Percentiles rank a stretch among this genome's conserved stretches.
phyloP scores from a whole-genome alignment of 2,888 invertebrate species.

The Microctonus hyperodae region DNA sequence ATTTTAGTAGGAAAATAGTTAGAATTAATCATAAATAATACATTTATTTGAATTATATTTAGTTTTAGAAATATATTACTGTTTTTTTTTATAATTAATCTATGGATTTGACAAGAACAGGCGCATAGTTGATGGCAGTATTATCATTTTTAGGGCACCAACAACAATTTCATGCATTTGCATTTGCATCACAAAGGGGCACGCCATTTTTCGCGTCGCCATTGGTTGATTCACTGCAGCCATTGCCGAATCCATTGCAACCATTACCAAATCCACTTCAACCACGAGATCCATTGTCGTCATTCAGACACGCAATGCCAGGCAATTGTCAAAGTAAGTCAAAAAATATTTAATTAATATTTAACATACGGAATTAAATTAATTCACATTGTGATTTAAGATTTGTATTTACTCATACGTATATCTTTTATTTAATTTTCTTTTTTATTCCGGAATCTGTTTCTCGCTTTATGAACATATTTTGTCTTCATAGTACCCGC shows the following conservation, averaged over 20 bases:
- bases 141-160: slow-evolving; percentile 94
- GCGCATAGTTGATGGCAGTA: slow-evolving; percentile 71
- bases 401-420: not conserved
- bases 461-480: too few relatives aligned
- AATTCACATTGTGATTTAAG: not conserved
- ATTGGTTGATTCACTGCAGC: slow-evolving; percentile 59
- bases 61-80: too few relatives aligned
- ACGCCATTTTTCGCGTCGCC: slow-evolving; percentile 60
- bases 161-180: slow-evolving; percentile 86
- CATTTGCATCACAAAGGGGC: slow-evolving; percentile 74
- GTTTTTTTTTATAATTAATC: not conserved
- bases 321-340: slow-evolving; percentile 91
- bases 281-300: slow-evolving; percentile 81
- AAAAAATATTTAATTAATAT: not conserved
- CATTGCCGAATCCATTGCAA: slow-evolving; percentile 59
- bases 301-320: slow-evolving; percentile 89
- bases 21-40: too few relatives aligned
- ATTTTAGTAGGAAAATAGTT: not conserved
- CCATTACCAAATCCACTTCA: slow-evolving; percentile 68
- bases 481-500: slow-evolving; percentile 1
- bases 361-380: too few relatives aligned
- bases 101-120: slow-evolving; percentile 62
- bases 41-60: too few relatives aligned
- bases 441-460: not conserved
- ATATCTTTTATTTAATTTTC: not conserved